Percentiles rank a stretch among this genome's conserved stretches.
These are phyloP conservation scores for Dicycla oo DNA, from an alignment of 2,888 invertebrate species.

Conservation along the genomic window DNA sequence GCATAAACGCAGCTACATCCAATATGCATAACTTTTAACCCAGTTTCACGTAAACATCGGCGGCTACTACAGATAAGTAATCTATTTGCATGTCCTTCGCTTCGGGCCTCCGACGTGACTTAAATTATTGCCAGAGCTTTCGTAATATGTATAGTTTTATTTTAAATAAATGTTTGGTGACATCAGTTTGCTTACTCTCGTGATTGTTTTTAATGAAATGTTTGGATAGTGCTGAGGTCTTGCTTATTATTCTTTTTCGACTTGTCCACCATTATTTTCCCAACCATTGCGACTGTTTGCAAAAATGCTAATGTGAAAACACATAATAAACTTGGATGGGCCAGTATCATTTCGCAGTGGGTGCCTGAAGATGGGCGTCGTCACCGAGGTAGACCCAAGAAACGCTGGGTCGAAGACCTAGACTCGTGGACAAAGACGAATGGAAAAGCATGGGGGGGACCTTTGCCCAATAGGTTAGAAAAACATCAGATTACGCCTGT, in stretches of 20 bases:
- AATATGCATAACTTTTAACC: slow-evolving; percentile 41
- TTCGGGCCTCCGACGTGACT: slow-evolving; percentile 56
- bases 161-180: slow-evolving; percentile 35
- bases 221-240: background rate
- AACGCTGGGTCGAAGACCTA: no score
- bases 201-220: background rate
- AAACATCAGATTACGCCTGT: no score
- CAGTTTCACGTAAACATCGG: slow-evolving; percentile 37
- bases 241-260: background rate
- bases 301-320: background rate
- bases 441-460: no score
- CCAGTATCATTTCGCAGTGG: no score
- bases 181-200: slow-evolving; percentile 25
- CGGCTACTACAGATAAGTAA: slow-evolving; percentile 32
- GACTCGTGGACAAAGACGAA: no score
- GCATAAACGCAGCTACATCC: slow-evolving; percentile 3
- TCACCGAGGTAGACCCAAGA: no score
- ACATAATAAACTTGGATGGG: no score
- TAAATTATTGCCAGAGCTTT: slow-evolving; percentile 47
- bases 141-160: slow-evolving; percentile 33
- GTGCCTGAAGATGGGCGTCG: no score
- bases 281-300: background rate
- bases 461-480: no score
- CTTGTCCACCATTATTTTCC: background rate
- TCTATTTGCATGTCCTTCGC: slow-evolving; percentile 58